Evolutionary conservation across 2,113 vertebrate genomes (phyloP).

Genomic region (Ochotona curzoniae): DNA sequence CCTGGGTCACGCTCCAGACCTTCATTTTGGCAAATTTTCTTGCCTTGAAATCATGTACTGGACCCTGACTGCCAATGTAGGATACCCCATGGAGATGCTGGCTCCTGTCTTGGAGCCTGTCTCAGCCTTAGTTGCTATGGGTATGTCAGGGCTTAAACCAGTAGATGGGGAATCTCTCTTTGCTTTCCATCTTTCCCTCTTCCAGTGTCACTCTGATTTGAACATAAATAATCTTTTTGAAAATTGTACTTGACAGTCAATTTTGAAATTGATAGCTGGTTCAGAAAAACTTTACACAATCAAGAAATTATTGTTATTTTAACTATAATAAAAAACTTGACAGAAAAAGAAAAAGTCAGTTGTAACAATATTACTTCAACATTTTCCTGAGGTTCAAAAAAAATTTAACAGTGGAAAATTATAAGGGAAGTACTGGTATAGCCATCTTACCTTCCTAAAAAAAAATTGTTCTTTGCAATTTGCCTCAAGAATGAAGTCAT

Average conservation of each 20-base stretch:
- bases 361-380: not conserved
- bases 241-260: slow-evolving; percentile 1
- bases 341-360: not conserved
- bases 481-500: slow-evolving; percentile 72
- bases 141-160: no score
- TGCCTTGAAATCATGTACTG: no score
- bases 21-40: no score
- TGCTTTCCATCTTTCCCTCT: no score
- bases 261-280: not conserved
- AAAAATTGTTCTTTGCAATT: slow-evolving; percentile 63
- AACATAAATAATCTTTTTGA: no score
- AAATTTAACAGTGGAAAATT: slow-evolving; percentile 53
- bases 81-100: no score
- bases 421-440: slow-evolving; percentile 6
- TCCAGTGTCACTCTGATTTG: no score
- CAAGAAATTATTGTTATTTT: not conserved
- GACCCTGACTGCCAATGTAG: no score
- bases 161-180: no score
- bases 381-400: slow-evolving; percentile 54
- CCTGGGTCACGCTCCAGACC: no score
- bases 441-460: slow-evolving; percentile 33
- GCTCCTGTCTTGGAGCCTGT: no score
- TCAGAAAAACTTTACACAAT: not conserved
- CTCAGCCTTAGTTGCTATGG: no score
- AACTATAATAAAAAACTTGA: not conserved